phyloP scores from a whole-genome alignment of 1,140 invertebrate genomes.

The Pseudomyrmex sp. region DNA sequence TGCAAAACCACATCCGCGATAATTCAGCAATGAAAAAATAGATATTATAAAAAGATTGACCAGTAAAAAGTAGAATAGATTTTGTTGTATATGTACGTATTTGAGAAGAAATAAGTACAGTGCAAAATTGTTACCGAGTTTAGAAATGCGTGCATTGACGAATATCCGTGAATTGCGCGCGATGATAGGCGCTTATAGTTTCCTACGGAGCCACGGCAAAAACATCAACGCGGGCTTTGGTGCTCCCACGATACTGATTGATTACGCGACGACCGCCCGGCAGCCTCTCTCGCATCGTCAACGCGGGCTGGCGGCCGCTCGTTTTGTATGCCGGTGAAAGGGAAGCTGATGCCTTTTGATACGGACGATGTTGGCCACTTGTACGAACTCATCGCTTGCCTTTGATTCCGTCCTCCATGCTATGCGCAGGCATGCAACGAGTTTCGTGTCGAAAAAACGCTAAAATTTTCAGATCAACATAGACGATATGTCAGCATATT shows the following conservation, averaged over 20 bases:
- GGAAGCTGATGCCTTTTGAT: slow-evolving; percentile 77
- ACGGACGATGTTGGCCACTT: slow-evolving; percentile 67
- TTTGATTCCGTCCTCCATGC: slow-evolving; percentile 35
- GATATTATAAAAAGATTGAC: neutral
- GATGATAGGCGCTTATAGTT: slow-evolving; percentile 63
- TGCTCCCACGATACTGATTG: slow-evolving; percentile 79
- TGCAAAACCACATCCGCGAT: too few relatives aligned
- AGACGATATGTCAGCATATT: neutral
- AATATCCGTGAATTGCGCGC: slow-evolving; percentile 48
- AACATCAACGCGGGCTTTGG: slow-evolving; percentile 69
- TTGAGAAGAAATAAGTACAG: slow-evolving; percentile 17
- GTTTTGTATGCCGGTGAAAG: slow-evolving; percentile 73
- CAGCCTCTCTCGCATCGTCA: slow-evolving; percentile 64
- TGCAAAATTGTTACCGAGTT: neutral
- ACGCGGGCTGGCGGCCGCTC: slow-evolving; percentile 57
- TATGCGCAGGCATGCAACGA: slow-evolving; percentile 18
- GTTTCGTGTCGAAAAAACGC: neutral
- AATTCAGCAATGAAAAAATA: neutral
- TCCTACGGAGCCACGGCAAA: slow-evolving; percentile 41
- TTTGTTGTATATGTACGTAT: neutral
- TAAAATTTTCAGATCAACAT: slow-evolving; percentile 14
- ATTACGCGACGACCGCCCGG: slow-evolving; percentile 75
- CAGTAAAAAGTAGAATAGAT: neutral
- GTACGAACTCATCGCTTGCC: slow-evolving; percentile 57
- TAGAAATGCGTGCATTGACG: slow-evolving; percentile 11